Evolutionary conservation across 2,797 vertebrate genomes (phyloP).

Genomic region (Acanthornis magna): DNA sequence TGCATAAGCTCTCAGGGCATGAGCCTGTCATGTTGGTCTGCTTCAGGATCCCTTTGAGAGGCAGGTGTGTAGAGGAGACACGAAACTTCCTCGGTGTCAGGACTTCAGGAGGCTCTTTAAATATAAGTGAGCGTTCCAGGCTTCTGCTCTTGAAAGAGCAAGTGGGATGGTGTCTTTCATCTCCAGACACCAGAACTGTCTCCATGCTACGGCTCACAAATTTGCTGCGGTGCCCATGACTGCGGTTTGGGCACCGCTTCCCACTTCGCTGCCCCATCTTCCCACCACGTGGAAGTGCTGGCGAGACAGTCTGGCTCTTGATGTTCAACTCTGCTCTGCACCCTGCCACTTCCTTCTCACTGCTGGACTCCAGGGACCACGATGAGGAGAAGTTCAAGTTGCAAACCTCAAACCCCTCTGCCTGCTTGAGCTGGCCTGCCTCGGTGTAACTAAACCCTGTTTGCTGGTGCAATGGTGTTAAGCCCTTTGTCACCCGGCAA

Average conservation of each 20-base stretch:
- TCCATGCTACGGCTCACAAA: constrained; percentile 71
- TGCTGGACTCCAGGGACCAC: constrained; percentile 78
- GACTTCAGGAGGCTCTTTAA: constrained; percentile 77
- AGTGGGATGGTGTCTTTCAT: constrained; percentile 22
- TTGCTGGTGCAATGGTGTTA: constrained; percentile 62
- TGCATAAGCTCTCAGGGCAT: constrained; percentile 70
- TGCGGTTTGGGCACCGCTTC: constrained; percentile 27
- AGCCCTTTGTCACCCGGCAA: constrained; percentile 55
- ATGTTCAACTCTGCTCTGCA: constrained; percentile 41
- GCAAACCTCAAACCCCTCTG: constrained; percentile 52
- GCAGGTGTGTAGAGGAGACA: constrained; percentile 39
- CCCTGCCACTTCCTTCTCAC: constrained; percentile 75
- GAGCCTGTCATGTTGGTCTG: constrained; percentile 58
- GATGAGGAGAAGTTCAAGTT: constrained; percentile 62
- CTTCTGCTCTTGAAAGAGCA: constrained; percentile 72
- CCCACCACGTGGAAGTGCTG: constrained; percentile 14
- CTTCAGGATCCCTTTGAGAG: constrained; percentile 83
- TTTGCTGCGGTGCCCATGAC: constrained; percentile 19
- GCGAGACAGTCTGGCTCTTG: constrained; percentile 12
- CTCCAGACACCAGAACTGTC: constrained; percentile 60
- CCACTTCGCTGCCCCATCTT: constrained; percentile 56
- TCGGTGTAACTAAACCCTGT: constrained; percentile 62
- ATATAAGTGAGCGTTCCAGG: constrained; percentile 74
- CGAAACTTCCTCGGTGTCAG: constrained; percentile 58
- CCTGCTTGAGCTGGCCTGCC: constrained; percentile 52